These are phyloP conservation scores for Enteromius anoplus DNA, from an alignment of 2,797 vertebrate species.

Conservation along the genomic window DNA sequence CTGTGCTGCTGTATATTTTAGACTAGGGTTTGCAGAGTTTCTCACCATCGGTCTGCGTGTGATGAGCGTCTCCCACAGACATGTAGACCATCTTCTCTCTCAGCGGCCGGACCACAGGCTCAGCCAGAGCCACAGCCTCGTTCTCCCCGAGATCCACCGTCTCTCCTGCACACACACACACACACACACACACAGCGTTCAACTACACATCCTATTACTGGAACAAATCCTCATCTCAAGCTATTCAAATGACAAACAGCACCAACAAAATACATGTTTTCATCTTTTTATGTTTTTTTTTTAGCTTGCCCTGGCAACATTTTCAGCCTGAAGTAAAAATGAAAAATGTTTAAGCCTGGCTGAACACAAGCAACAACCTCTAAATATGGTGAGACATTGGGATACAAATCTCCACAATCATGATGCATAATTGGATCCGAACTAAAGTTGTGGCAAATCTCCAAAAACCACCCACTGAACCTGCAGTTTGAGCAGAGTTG, in stretches of 20 bases:
- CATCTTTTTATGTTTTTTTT: background rate
- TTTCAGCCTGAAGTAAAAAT: background rate
- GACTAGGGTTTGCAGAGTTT: background rate
- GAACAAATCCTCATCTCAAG: too few relatives aligned
- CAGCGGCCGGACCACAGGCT: conserved; percentile 87
- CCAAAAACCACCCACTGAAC: background rate
- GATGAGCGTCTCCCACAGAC: conserved; percentile 93
- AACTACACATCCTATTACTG: background rate
- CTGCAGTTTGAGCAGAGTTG: background rate
- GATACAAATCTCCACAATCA: background rate
- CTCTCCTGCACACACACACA: conserved; percentile 77
- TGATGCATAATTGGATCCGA: background rate
- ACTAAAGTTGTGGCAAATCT: background rate
- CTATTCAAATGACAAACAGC: too few relatives aligned
- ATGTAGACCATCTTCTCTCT: conserved; percentile 99
- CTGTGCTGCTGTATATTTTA: background rate
- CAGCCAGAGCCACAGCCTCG: conserved; percentile 85
- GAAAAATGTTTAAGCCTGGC: background rate
- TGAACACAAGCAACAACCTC: background rate
- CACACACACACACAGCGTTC: background rate
- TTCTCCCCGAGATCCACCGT: conserved; percentile 96
- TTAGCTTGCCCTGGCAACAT: background rate
- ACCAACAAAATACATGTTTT: background rate
- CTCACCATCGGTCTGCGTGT: conserved; percentile 85
- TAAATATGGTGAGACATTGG: too few relatives aligned